Evolutionary conservation across 2,113 vertebrate species (phyloP).

Genomic region (Megaceryle torquata): DNA sequence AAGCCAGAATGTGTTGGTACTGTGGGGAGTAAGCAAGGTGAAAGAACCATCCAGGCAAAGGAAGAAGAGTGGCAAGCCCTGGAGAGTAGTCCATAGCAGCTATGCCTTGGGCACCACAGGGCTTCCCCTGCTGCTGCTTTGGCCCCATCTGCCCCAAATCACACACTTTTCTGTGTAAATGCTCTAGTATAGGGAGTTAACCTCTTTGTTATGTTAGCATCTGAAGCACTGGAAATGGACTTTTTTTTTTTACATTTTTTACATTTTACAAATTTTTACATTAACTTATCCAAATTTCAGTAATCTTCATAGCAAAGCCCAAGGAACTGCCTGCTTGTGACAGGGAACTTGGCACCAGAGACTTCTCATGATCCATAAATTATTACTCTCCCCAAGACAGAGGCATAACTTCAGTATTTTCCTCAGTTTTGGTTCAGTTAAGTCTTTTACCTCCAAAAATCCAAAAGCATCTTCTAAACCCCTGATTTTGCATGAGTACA

Average conservation of each 20-base stretch:
- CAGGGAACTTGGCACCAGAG: background rate
- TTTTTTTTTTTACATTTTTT: background rate
- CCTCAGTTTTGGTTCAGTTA: background rate
- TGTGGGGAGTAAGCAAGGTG: accelerated
- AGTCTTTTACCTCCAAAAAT: background rate
- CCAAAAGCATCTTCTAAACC: background rate
- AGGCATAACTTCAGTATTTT: background rate
- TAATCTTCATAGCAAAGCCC: background rate
- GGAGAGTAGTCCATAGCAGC: background rate
- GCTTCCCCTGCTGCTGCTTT: background rate
- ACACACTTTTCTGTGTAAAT: background rate
- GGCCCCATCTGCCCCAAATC: background rate
- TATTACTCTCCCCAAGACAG: background rate
- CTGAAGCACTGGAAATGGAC: background rate
- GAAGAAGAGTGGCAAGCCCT: background rate
- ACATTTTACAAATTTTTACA: too few relatives aligned
- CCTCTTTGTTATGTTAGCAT: background rate
- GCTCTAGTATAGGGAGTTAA: background rate
- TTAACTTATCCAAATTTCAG: background rate
- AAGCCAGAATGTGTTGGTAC: background rate
- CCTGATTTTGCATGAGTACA: background rate
- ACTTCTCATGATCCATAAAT: background rate
- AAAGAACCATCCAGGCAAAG: background rate
- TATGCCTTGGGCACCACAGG: background rate
- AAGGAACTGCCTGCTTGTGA: background rate